These are phyloP conservation scores for Tetragnatha versicolor DNA, from an alignment of 1,140 invertebrate species.

Conservation along the genomic window DNA sequence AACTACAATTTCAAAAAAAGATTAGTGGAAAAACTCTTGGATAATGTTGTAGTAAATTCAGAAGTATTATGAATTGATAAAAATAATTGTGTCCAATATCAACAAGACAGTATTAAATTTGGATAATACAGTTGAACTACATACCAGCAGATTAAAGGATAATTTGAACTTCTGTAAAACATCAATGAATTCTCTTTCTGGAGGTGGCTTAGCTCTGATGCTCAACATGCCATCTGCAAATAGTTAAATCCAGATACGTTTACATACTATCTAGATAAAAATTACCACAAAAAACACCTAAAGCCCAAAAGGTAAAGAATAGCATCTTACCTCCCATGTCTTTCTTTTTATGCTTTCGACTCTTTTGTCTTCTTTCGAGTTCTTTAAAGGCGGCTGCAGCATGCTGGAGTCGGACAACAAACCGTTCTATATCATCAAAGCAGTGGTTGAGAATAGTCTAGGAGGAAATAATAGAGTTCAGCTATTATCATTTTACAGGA, in stretches of 20 bases:
- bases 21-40: too few species aligned
- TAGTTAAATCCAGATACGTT: neutral
- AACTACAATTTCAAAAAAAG: too few species aligned
- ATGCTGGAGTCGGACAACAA: slow-evolving; percentile 95
- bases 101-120: too few species aligned
- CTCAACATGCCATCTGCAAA: slow-evolving; percentile 54
- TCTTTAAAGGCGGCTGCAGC: slow-evolving; percentile 93
- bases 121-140: too few species aligned
- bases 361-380: slow-evolving; percentile 65
- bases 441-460: slow-evolving; percentile 84
- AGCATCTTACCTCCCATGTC: slow-evolving; percentile 47
- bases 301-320: neutral
- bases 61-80: neutral
- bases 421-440: slow-evolving; percentile 99
- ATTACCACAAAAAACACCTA: neutral
- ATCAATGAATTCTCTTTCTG: slow-evolving; percentile 94
- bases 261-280: neutral
- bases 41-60: neutral
- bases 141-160: slow-evolving; percentile 91
- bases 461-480: neutral
- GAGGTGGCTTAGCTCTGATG: slow-evolving; percentile 86
- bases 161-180: slow-evolving; percentile 99
- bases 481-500: too few species aligned
- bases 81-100: too few species aligned
- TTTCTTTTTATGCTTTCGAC: slow-evolving; percentile 54